Evolutionary conservation across 2,888 invertebrate genomes (phyloP).

Genomic region (Nowickia ferox): DNA sequence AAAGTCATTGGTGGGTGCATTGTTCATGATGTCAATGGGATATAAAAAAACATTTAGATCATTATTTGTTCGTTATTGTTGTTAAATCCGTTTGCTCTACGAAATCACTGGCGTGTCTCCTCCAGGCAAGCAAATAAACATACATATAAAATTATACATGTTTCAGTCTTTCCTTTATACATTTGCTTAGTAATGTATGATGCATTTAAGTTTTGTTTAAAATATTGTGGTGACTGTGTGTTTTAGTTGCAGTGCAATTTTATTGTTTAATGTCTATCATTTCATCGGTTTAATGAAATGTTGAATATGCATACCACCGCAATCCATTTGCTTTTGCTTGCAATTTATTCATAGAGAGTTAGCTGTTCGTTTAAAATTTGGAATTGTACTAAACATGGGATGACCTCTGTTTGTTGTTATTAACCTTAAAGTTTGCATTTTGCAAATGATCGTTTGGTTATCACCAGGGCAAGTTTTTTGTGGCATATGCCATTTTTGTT

Average conservation of each 20-base stretch:
- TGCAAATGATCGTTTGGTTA: too few species aligned
- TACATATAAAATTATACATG: constrained; percentile 10
- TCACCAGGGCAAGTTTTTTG: too few species aligned
- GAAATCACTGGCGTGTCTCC: constrained; percentile 54
- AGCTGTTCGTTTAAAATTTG: neutral
- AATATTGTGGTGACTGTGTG: constrained; percentile 22
- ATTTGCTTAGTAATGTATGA: neutral
- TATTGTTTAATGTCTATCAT: constrained; percentile 32
- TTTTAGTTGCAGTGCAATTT: constrained; percentile 30
- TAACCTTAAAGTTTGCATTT: too few species aligned
- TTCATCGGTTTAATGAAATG: constrained; percentile 30
- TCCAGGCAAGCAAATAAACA: constrained; percentile 27
- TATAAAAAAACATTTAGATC: constrained; percentile 40
- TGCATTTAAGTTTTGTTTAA: constrained; percentile 4
- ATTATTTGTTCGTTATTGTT: constrained; percentile 18
- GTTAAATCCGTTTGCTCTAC: constrained; percentile 33
- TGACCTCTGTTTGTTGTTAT: too few species aligned
- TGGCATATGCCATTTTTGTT: too few species aligned
- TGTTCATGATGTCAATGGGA: constrained; percentile 60
- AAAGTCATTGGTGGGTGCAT: constrained; percentile 3
- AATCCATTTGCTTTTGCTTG: constrained; percentile 6
- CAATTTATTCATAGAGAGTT: constrained; percentile 18
- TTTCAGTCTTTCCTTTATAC: neutral
- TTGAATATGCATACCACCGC: constrained; percentile 7
- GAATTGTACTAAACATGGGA: neutral